phyloP scores from a whole-genome alignment of 1,140 invertebrate genomes.

The Kradibia gibbosae region DNA sequence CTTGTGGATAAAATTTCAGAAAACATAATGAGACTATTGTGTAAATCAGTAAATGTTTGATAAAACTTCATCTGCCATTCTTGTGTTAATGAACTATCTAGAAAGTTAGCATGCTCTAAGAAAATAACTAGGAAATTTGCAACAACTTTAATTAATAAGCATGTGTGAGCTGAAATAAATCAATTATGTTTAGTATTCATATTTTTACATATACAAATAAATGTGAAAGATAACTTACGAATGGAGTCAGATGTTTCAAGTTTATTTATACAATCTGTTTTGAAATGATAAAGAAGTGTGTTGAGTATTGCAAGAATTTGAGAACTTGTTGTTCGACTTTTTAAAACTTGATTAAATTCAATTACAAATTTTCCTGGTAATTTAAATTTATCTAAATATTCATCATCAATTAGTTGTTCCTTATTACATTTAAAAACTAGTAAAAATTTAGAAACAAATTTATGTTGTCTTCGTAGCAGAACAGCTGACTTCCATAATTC shows the following conservation, averaged over 20 bases:
- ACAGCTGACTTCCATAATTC: conserved; percentile 52
- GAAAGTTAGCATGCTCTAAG: conserved; percentile 41
- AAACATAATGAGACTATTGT: conserved; percentile 18
- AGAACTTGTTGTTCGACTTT: conserved; percentile 33
- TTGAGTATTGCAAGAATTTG: conserved; percentile 42
- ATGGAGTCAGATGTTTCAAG: background rate
- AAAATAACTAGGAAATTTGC: conserved; percentile 8
- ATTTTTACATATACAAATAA: no score
- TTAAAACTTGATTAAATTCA: conserved; percentile 41
- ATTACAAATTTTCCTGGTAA: conserved; percentile 37
- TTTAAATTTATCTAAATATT: conserved; percentile 14
- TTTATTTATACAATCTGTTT: conserved; percentile 43
- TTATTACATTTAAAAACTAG: conserved; percentile 49
- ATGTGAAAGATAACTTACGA: conserved; percentile 32
- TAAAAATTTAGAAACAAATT: conserved; percentile 54
- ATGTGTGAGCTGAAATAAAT: conserved; percentile 30
- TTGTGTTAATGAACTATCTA: conserved; percentile 31
- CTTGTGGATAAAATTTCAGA: conserved; percentile 22
- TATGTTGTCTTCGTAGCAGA: conserved; percentile 55
- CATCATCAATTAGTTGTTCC: conserved; percentile 11
- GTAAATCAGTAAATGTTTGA: conserved; percentile 22
- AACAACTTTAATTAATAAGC: conserved; percentile 24
- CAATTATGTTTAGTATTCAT: background rate
- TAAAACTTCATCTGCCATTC: conserved; percentile 44
- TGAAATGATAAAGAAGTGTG: conserved; percentile 43